A percentile compares a stretch with the other conserved stretches of the same genome.
These are phyloP conservation scores for Drosophila kambysellisi DNA, from an alignment of 2,888 invertebrate species.

Conservation along the genomic window DNA sequence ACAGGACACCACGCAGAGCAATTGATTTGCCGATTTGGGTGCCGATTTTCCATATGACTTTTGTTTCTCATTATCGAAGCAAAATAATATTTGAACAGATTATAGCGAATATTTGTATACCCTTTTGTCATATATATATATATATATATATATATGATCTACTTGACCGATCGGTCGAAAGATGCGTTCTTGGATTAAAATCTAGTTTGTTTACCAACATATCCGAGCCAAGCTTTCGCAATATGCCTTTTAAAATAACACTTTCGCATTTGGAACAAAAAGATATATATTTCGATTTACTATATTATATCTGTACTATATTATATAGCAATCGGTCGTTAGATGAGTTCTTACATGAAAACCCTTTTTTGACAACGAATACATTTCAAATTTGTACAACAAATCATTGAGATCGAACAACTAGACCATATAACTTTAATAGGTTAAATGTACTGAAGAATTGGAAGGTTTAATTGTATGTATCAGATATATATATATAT, in stretches of 20 bases:
- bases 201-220: not conserved
- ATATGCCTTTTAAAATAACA: not conserved
- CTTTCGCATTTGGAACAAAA: not conserved
- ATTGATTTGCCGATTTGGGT: slow-evolving; percentile 31
- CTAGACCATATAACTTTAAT: not conserved
- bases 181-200: not conserved
- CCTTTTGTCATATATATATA: not conserved
- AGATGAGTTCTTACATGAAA: no score
- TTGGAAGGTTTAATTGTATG: not conserved
- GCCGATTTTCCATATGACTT: not conserved
- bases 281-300: not conserved
- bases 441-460: not conserved
- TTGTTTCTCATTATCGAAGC: not conserved
- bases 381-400: no score
- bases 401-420: not conserved
- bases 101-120: no score
- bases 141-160: no score
- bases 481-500: not conserved
- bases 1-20: slow-evolving; percentile 24
- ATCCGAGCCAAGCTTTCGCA: not conserved
- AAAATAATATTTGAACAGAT: not conserved
- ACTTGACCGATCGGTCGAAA: no score
- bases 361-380: no score
- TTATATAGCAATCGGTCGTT: not conserved
- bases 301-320: not conserved